A percentile compares a stretch with the other conserved stretches of the same genome.
Conservation (phyloP, 1,140 invertebrate species). For the Diabrotica virgifera region DNA sequence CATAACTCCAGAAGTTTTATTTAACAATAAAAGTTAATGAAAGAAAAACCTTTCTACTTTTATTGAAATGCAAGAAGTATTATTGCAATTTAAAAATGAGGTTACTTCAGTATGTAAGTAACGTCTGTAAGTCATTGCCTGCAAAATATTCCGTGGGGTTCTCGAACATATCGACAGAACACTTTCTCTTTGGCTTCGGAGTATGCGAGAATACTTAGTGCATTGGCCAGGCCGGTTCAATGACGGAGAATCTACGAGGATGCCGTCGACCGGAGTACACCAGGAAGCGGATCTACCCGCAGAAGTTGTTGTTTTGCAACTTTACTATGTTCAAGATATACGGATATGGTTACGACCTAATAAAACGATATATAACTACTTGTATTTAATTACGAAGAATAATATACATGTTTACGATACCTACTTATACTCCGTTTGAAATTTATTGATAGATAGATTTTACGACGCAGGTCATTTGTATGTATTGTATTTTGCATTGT, state of each 20-base stretch:
- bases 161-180: not conserved
- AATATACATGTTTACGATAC: no score
- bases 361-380: not conserved
- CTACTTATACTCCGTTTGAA: no score
- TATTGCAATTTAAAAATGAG: no score
- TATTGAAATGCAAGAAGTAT: no score
- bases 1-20: no score
- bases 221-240: conserved; percentile 1
- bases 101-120: not conserved
- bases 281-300: conserved; percentile 1
- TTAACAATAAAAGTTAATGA: no score
- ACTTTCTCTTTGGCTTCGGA: not conserved
- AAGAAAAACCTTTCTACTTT: no score
- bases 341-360: not conserved
- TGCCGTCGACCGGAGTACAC: not conserved
- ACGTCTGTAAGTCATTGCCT: not conserved
- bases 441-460: no score
- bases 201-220: not conserved
- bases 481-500: no score
- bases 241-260: not conserved
- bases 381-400: no score
- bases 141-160: not conserved
- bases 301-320: conserved; percentile 1
- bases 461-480: no score
- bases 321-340: not conserved